Evolutionary conservation across 1,140 invertebrate genomes (phyloP), one percentile per base, ranked within the genome.

Genomic region (Holotrichia oblita): DNA sequence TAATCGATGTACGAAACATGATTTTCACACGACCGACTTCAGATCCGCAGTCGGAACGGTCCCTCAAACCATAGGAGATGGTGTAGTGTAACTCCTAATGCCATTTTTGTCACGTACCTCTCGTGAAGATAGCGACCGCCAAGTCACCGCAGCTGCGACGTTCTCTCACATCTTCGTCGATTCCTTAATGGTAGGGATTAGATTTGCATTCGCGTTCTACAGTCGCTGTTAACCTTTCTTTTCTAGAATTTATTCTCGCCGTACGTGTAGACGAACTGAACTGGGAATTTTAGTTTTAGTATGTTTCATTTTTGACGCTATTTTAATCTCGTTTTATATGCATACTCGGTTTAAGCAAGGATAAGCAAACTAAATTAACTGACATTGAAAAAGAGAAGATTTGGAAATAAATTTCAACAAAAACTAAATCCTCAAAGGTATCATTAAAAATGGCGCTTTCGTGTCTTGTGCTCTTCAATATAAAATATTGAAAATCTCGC

Each of bases 1-100:
- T 55, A 55, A 55, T 55, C 48, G 48, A 55, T 55, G 48, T 17
- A 55, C 48, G 48, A 55, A 55, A 55, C 48, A 55, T 17, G 48
- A 55, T 55, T 55, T 55, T 55, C 48, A 55, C 48, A n/a, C 48
- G 48, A 55, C 48, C 48, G 48, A 6, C 48, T 55, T n/a, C 14
- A 55, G 48, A 55, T 55, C 48, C 48, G 14, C 48, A 55, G 48
- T 55, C 3, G n/a, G n/a, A 17, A 55, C 17, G 17, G 48, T 2
- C 12, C 48, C 48, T 17, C 17, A 6, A 55, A 17, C 48, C 14
- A 55, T 17, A 17, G 2, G 6, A 10, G 14, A 17, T 17, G 48
- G 6, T 17, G 48, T 55, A 55, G n/a, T 17, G 14, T n/a, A 55
- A 17, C 14, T 55, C 48, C 48, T 55, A 55, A 55, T 55, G 48